Conservation (phyloP, 2,797 vertebrate genomes). For the Acanthurus leucopareius region DNA sequence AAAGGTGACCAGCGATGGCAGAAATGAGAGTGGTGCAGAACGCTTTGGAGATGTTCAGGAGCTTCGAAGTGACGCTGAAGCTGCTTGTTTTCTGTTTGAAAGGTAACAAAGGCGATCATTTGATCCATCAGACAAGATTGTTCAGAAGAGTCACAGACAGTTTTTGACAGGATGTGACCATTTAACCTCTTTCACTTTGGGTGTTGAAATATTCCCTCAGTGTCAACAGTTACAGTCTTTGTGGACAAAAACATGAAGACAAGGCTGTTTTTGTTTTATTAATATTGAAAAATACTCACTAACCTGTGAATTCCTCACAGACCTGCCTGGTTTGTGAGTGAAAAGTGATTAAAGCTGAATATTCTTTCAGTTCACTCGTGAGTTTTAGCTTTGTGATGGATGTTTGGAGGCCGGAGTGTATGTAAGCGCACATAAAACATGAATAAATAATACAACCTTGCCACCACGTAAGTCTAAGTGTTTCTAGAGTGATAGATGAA, state of each 20-base stretch:
- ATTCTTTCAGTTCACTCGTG: too few species aligned
- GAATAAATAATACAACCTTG: background rate
- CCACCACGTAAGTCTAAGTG: background rate
- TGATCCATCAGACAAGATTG: background rate
- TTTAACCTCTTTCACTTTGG: constrained; percentile 12
- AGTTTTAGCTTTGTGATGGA: too few species aligned
- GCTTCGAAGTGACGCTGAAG: background rate
- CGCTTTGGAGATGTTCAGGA: background rate
- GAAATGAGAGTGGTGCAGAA: background rate
- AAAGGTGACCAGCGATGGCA: background rate
- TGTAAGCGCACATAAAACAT: background rate
- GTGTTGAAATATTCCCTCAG: background rate
- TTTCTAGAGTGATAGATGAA: constrained; percentile 28
- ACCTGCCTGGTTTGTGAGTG: too few species aligned
- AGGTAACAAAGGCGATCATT: background rate
- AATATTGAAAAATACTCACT: too few species aligned
- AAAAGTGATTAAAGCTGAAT: too few species aligned
- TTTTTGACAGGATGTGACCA: background rate
- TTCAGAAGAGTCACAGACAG: background rate
- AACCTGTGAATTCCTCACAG: too few species aligned
- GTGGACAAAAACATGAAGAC: background rate
- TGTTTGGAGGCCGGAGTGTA: too few species aligned
- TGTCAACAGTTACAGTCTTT: background rate
- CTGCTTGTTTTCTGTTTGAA: background rate
- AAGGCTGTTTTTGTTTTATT: too few species aligned